phyloP scores from a whole-genome alignment of 2,888 invertebrate species.

The Meteorus cinctellus region DNA sequence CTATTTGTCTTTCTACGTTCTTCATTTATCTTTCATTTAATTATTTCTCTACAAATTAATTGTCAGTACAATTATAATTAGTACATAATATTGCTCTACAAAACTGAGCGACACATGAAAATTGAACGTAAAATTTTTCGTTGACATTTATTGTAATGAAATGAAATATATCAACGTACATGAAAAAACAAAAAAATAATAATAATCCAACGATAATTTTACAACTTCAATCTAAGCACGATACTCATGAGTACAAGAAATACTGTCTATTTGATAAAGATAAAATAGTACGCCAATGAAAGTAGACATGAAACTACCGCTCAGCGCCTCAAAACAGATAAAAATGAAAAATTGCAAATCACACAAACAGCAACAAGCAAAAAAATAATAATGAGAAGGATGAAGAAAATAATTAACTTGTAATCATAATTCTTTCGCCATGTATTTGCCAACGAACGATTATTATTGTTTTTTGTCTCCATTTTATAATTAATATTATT shows the following conservation, averaged over 20 bases:
- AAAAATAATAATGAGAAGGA: conserved; percentile 43
- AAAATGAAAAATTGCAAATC: conserved; percentile 11
- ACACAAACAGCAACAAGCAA: conserved; percentile 44
- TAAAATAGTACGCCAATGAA: conserved; percentile 56
- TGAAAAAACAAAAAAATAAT: neutral
- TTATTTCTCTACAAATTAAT: conserved; percentile 54
- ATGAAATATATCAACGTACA: neutral
- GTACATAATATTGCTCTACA: conserved; percentile 51
- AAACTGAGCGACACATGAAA: conserved; percentile 28
- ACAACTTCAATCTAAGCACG: conserved; percentile 57
- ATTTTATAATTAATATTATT: conserved; percentile 68
- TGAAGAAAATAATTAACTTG: conserved; percentile 52
- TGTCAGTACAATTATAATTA: conserved; percentile 63
- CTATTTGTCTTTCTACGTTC: conserved; percentile 51
- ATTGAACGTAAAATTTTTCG: conserved; percentile 39
- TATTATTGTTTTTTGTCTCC: conserved; percentile 62
- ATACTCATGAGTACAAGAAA: conserved; percentile 65
- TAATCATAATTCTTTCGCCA: conserved; percentile 71
- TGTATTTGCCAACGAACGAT: conserved; percentile 73
- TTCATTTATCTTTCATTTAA: conserved; percentile 49
- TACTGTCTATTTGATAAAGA: conserved; percentile 44
- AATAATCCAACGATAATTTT: conserved; percentile 35
- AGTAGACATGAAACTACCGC: conserved; percentile 61
- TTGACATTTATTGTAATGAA: conserved; percentile 6
- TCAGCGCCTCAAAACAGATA: conserved; percentile 69